These are phyloP conservation scores for Metridium senile DNA, from an alignment of 92 coral and sea anemone species.

Conservation along the genomic window DNA sequence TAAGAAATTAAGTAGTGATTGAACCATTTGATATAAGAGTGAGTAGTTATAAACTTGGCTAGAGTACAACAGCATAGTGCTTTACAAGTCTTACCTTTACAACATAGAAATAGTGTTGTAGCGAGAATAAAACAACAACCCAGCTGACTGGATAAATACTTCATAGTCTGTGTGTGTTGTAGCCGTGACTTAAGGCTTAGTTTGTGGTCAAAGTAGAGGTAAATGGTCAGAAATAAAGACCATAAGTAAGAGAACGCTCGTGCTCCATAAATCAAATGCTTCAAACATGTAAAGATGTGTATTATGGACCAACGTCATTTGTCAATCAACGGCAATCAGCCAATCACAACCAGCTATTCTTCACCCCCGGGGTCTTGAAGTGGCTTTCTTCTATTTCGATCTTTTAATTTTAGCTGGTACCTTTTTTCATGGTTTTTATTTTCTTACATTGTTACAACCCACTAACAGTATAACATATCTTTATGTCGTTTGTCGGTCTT, in stretches of 20 bases:
- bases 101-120: background rate
- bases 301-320: constrained; percentile 45
- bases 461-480: no score
- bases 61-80: background rate
- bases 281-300: constrained; percentile 32
- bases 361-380: constrained; percentile 32
- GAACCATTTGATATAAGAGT: constrained; percentile 12
- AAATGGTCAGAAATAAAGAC: constrained; percentile 10
- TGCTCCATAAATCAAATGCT: constrained; percentile 53
- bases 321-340: constrained; percentile 35
- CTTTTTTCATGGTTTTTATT: background rate
- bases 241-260: constrained; percentile 1
- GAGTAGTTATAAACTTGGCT: constrained; percentile 10
- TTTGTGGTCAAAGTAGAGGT: constrained; percentile 11
- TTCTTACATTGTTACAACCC: no score
- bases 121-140: constrained; percentile 2
- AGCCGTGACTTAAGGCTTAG: constrained; percentile 11
- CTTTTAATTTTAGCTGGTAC: background rate
- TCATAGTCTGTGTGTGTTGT: constrained; percentile 16
- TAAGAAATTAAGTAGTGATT: background rate
- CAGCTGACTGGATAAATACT: constrained; percentile 12
- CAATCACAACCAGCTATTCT: constrained; percentile 34
- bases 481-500: no score
- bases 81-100: constrained; percentile 30
- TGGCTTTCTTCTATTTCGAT: background rate